Evolutionary conservation across 1,140 invertebrate species (phyloP), one percentile per base, ranked within the genome.

Genomic region (Drosophila tsacasi): DNA sequence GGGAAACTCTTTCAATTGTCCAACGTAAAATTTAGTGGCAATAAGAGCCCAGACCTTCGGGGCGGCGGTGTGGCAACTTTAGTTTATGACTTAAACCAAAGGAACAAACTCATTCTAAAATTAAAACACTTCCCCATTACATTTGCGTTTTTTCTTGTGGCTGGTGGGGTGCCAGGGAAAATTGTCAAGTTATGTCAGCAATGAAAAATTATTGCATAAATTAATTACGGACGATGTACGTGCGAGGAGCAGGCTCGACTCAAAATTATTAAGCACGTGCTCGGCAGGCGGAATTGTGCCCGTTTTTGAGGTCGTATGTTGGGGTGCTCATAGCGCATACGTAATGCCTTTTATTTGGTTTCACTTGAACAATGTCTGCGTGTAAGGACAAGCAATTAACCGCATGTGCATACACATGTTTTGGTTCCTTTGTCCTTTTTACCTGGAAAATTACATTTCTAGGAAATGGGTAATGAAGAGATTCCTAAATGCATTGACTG

Each of bases 131-230:
- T 81, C 64, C 69, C 47, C 61, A 25, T 37, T 30, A 44, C 35
- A 6, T 37, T 68, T 55, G 21, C 62, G 61, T 65, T 65, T 63
- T 19, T 32, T 52, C 23, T n/a, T n/a, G 4, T 1, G 30, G 35
- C 2, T 1, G 49, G 8, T 27, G 19, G 19, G n/a, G 35, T 44
- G 37, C 35, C 59, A 54, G 44, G 49, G 37, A 81, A 84, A 84
- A 81, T 72, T 81, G 74, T 75, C 81, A 76, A 84, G 84, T 89
- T 84, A 89, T 89, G 85, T 81, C 74, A 63, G 84, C 77, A 84
- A 89, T 89, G 84, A 89, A 89, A 89, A 90, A 89, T 89, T 90
- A 89, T 89, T 89, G 85, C 85, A 89, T 89, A 89, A 89, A 89
- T 90, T 90, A 90, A 89, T 90, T 89, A 90, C 81, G 57, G 44